Evolutionary conservation across 1,140 invertebrate genomes (phyloP).

Genomic region (Drosophila oshimai): DNA sequence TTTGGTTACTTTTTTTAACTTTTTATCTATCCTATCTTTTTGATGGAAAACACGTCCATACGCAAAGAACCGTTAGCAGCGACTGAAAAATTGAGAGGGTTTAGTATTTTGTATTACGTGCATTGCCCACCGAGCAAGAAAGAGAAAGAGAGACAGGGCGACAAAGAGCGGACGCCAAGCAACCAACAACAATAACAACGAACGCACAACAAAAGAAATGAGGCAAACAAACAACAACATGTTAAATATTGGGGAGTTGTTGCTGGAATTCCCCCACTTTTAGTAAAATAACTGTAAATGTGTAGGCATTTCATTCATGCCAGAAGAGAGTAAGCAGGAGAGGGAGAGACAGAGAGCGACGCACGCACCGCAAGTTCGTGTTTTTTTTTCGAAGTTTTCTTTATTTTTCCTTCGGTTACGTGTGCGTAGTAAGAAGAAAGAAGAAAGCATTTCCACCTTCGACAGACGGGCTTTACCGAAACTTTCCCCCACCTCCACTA

Average conservation of each 20-base stretch:
- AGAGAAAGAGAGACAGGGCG: background rate
- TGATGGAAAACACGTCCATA: conserved; percentile 70
- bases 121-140: background rate
- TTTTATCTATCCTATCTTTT: conserved; percentile 3
- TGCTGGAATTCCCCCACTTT: conserved; percentile 16
- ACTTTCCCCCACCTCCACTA: conserved; percentile 1
- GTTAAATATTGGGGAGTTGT: conserved; percentile 61
- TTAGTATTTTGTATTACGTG: conserved; percentile 14
- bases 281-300: conserved; percentile 76
- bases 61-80: conserved; percentile 82
- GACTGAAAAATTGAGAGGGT: conserved; percentile 50
- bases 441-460: conserved; percentile 59
- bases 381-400: conserved; percentile 10
- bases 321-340: background rate
- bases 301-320: conserved; percentile 77
- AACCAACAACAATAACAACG: conserved; percentile 39
- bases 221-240: conserved; percentile 57
- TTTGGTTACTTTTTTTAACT: conserved; percentile 20
- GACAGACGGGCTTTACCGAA: conserved; percentile 4
- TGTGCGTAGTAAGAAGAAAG: conserved; percentile 49
- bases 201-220: conserved; percentile 12
- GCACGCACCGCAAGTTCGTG: conserved; percentile 58
- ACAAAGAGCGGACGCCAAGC: conserved; percentile 26
- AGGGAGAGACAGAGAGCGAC: conserved; percentile 39
- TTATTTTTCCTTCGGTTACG: conserved; percentile 46